Evolutionary conservation across 2,113 vertebrate genomes (phyloP).

Genomic region (Bubo scandiacus): DNA sequence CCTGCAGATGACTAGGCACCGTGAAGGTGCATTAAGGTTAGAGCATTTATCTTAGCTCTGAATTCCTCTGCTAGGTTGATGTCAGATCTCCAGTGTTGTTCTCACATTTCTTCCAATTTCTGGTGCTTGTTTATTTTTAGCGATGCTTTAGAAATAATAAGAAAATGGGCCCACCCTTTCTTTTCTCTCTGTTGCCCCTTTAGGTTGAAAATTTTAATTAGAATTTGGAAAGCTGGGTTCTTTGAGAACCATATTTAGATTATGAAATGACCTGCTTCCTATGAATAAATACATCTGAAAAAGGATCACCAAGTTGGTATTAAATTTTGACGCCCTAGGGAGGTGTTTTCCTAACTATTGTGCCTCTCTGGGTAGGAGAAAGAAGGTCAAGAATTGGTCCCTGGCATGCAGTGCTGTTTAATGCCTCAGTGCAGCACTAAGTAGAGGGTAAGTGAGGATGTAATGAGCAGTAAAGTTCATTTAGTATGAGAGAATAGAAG

Average conservation of each 20-base stretch:
- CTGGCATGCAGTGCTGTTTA: neutral
- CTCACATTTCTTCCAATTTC: neutral
- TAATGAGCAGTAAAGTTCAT: neutral
- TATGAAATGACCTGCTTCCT: slow-evolving; percentile 7
- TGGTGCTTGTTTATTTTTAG: slow-evolving; percentile 21
- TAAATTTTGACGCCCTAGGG: neutral
- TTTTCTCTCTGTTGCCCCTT: neutral
- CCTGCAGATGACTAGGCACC: slow-evolving; percentile 28
- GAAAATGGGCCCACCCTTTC: neutral
- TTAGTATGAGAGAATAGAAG: neutral
- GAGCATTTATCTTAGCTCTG: slow-evolving; percentile 33
- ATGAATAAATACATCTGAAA: slow-evolving; percentile 12
- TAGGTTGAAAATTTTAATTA: neutral
- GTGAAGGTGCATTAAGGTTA: slow-evolving; percentile 53
- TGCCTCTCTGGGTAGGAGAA: neutral
- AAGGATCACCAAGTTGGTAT: neutral
- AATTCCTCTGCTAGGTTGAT: slow-evolving; percentile 12
- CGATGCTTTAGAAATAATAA: neutral
- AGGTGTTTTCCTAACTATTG: neutral
- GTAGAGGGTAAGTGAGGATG: neutral
- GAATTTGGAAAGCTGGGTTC: neutral
- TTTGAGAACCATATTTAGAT: neutral
- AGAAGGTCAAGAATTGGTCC: slow-evolving; percentile 24
- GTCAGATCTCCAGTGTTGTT: neutral
- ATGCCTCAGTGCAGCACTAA: neutral